Conservation (phyloP, 2,113 vertebrate species). For the Gymnogyps californianus region DNA sequence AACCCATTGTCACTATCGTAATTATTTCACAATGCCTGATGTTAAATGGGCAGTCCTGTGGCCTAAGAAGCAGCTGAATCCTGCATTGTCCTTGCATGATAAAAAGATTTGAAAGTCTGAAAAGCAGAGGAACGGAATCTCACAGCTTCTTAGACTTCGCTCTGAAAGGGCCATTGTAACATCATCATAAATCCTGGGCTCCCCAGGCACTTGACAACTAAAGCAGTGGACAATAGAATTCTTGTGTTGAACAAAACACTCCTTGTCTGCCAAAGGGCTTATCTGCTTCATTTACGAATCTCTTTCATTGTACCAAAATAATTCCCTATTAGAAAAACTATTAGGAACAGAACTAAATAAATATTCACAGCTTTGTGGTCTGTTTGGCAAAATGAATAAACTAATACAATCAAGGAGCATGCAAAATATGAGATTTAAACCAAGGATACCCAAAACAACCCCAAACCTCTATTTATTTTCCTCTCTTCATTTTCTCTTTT, state of each 20-base stretch:
- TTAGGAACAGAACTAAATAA: slow-evolving; percentile 83
- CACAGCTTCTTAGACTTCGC: slow-evolving; percentile 78
- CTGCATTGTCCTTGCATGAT: slow-evolving; percentile 86
- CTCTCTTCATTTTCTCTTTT: background rate
- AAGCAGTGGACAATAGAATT: slow-evolving; percentile 87
- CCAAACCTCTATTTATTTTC: background rate
- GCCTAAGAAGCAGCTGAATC: slow-evolving; percentile 78
- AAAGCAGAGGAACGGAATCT: slow-evolving; percentile 85
- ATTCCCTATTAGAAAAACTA: slow-evolving; percentile 81
- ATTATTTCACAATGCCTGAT: slow-evolving; percentile 71
- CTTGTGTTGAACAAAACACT: slow-evolving; percentile 90
- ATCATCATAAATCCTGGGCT: slow-evolving; percentile 88
- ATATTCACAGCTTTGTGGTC: slow-evolving; percentile 81
- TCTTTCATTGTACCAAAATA: slow-evolving; percentile 87
- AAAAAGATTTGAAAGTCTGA: slow-evolving; percentile 88
- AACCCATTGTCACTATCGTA: slow-evolving; percentile 71
- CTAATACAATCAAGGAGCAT: slow-evolving; percentile 47
- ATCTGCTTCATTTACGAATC: slow-evolving; percentile 96
- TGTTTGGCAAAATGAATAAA: slow-evolving; percentile 71
- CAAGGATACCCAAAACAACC: background rate
- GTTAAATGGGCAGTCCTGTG: slow-evolving; percentile 73
- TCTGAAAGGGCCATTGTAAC: slow-evolving; percentile 94
- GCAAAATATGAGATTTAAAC: slow-evolving; percentile 11
- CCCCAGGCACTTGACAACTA: slow-evolving; percentile 86
- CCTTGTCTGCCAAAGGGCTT: slow-evolving; percentile 88